Percentiles rank a stretch among this genome's conserved stretches.
phyloP scores from a whole-genome alignment of 2,888 invertebrate genomes.

The Lycocerus yunnanus region DNA sequence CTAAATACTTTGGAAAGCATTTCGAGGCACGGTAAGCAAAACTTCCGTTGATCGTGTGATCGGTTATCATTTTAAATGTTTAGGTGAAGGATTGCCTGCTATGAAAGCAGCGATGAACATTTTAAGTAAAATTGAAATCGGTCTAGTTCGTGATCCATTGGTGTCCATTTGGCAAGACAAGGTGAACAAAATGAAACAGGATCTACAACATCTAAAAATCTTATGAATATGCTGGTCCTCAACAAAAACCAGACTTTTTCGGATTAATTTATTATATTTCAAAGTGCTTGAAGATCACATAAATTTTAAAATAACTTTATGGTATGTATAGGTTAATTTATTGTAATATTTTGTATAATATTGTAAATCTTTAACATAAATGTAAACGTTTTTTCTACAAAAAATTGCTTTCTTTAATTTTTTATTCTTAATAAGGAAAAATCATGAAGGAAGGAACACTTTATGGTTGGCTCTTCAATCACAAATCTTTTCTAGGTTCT shows the following conservation, averaged over 20 bases:
- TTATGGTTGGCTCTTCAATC: neutral
- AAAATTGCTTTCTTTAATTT: neutral
- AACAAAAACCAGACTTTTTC: neutral
- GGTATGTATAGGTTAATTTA: neutral
- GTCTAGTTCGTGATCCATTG: conserved; percentile 38
- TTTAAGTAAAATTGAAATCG: conserved; percentile 36
- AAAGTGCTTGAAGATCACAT: neutral
- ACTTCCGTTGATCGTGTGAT: neutral
- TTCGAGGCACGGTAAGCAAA: conserved; percentile 58
- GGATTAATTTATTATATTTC: too few relatives aligned
- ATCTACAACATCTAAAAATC: conserved; percentile 31
- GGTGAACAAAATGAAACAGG: conserved; percentile 38
- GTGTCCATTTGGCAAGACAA: conserved; percentile 39
- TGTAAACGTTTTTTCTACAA: neutral
- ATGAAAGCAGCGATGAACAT: conserved; percentile 42
- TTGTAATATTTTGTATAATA: neutral
- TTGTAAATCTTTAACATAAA: neutral
- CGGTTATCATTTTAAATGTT: conserved; percentile 4
- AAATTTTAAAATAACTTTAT: neutral
- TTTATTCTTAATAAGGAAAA: neutral
- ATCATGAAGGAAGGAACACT: neutral
- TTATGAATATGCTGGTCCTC: neutral
- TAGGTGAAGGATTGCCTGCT: conserved; percentile 38
- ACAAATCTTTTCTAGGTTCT: neutral
- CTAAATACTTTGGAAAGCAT: conserved; percentile 59